Conservation (phyloP, 2,888 invertebrate species). For the Cantharis rufa region DNA sequence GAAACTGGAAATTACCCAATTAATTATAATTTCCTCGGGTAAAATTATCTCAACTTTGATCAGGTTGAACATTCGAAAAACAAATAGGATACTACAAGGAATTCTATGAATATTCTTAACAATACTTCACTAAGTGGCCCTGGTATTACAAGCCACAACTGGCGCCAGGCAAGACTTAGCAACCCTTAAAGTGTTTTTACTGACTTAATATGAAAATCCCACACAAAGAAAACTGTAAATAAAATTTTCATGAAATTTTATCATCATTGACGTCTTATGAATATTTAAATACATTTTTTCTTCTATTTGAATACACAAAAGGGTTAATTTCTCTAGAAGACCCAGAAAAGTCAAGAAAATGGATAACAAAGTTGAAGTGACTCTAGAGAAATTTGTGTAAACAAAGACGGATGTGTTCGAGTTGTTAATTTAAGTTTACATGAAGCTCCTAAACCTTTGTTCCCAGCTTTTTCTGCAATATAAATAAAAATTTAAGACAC, state of each 20-base stretch:
- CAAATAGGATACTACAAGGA: neutral
- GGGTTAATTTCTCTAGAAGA: neutral
- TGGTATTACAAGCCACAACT: neutral
- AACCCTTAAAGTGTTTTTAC: neutral
- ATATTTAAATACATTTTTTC: conserved; percentile 11
- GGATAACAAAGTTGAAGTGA: conserved; percentile 24
- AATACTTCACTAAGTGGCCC: too few relatives aligned
- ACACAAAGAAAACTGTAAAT: neutral
- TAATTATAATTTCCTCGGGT: neutral
- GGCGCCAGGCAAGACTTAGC: neutral
- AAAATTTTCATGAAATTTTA: neutral
- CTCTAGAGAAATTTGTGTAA: conserved; percentile 26
- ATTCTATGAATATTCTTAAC: neutral
- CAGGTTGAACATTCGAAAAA: neutral
- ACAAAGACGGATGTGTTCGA: conserved; percentile 27
- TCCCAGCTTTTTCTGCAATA: neutral
- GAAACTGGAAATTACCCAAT: too few relatives aligned
- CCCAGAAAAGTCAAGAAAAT: conserved; percentile 19
- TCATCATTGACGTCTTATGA: conserved; percentile 17
- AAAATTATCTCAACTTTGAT: neutral
- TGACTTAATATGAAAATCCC: neutral
- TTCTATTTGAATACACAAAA: neutral
- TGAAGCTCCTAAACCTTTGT: neutral
- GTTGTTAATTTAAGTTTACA: conserved; percentile 27
- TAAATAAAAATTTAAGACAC: neutral